Evolutionary conservation across 2,797 vertebrate species (phyloP).

Genomic region (Acanthurus leucopareius): DNA sequence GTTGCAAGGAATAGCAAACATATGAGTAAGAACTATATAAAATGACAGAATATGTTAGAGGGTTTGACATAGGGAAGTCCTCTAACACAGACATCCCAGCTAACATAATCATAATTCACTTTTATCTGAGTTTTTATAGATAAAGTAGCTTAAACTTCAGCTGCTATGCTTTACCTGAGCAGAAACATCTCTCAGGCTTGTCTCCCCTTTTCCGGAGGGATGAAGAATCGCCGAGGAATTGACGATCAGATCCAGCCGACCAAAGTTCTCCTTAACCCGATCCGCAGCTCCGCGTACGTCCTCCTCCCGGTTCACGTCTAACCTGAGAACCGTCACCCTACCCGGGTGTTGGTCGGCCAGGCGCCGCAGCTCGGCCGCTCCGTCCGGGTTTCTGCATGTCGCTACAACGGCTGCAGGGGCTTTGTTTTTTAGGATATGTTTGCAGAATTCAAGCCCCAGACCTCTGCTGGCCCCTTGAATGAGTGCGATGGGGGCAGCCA

Average conservation of each 20-base stretch:
- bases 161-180: slow-evolving; percentile 67
- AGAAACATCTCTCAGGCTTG: slow-evolving; percentile 81
- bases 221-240: slow-evolving; percentile 85
- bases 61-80: too few species aligned
- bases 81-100: background rate
- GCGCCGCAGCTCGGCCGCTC: slow-evolving; percentile 60
- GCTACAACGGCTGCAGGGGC: slow-evolving; percentile 72
- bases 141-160: background rate
- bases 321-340: slow-evolving; percentile 71
- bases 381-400: slow-evolving; percentile 82
- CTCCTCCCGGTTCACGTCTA: slow-evolving; percentile 81
- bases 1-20: background rate
- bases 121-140: background rate
- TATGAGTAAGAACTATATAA: too few species aligned
- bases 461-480: slow-evolving; percentile 85
- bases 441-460: slow-evolving; percentile 82
- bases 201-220: slow-evolving; percentile 84
- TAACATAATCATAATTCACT: too few species aligned
- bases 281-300: slow-evolving; percentile 75
- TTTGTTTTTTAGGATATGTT: slow-evolving; percentile 70
- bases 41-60: too few species aligned
- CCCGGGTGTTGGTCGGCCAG: slow-evolving; percentile 65
- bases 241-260: slow-evolving; percentile 80
- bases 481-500: slow-evolving; percentile 78
- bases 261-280: slow-evolving; percentile 66